A percentile compares a stretch with the other conserved stretches of the same genome.
Conservation (phyloP, 2,888 invertebrate genomes). For the Pollenia amentaria region DNA sequence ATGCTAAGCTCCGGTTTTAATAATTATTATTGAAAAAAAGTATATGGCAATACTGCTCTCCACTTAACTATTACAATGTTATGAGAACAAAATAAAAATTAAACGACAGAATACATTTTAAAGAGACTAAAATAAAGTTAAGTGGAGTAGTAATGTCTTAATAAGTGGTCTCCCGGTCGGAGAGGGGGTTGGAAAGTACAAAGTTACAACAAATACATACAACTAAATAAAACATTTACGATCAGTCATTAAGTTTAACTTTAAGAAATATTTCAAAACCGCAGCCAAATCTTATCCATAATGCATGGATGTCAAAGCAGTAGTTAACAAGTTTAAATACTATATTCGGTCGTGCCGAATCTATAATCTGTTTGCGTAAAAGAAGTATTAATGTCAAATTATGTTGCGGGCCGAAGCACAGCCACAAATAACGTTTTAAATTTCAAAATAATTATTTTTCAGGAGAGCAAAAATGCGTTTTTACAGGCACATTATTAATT, state of each 20-base stretch:
- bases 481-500: too few species aligned
- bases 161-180: neutral
- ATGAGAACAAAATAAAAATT: constrained; percentile 19
- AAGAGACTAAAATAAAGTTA: neutral
- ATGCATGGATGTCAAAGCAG: constrained; percentile 19
- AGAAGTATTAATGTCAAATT: too few species aligned
- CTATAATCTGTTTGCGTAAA: too few species aligned
- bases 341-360: too few species aligned
- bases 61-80: neutral
- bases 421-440: too few species aligned
- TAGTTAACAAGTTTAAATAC: too few species aligned
- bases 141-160: constrained; percentile 4
- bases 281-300: neutral
- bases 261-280: constrained; percentile 12
- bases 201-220: neutral
- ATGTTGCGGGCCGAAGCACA: too few species aligned
- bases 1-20: too few species aligned
- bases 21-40: too few species aligned
- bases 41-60: neutral
- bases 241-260: constrained; percentile 45
- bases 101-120: neutral
- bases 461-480: too few species aligned
- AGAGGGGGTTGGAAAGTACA: neutral
- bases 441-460: too few species aligned
- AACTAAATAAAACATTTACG: constrained; percentile 23